Evolutionary conservation across 2,113 vertebrate genomes (phyloP).

Genomic region (Chionomys nivalis): DNA sequence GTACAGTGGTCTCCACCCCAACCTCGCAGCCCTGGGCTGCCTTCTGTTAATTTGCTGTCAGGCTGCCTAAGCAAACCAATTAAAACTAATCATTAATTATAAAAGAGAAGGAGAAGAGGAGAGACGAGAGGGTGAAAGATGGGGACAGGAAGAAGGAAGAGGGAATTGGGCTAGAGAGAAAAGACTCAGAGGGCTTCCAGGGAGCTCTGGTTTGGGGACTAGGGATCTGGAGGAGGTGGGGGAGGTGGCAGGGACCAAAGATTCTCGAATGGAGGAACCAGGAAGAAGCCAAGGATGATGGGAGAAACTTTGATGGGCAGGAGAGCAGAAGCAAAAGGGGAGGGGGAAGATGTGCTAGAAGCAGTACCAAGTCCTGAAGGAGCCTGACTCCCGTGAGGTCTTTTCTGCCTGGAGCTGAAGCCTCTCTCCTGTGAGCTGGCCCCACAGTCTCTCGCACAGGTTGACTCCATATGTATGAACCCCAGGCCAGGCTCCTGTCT

Average conservation of each 20-base stretch:
- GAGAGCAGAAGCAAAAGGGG: background rate
- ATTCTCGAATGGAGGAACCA: background rate
- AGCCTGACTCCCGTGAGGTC: constrained; percentile 60
- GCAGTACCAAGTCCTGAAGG: constrained; percentile 68
- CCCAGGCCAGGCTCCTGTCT: constrained; percentile 86
- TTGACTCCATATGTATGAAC: constrained; percentile 88
- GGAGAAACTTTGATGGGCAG: background rate
- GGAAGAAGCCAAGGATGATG: background rate
- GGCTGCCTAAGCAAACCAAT: constrained; percentile 91
- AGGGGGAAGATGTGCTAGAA: background rate
- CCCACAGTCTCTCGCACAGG: constrained; percentile 59
- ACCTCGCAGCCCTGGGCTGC: constrained; percentile 81
- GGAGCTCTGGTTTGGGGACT: background rate
- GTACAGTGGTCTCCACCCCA: constrained; percentile 72
- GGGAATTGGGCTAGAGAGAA: background rate
- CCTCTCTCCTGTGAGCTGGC: constrained; percentile 60
- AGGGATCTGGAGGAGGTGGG: background rate
- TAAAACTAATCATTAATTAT: constrained; percentile 94
- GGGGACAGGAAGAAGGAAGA: background rate
- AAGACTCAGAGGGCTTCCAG: background rate
- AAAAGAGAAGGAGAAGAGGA: constrained; percentile 82
- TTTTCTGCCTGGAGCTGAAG: constrained; percentile 46
- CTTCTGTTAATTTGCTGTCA: constrained; percentile 88
- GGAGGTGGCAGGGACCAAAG: background rate
- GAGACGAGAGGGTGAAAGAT: constrained; percentile 27